A percentile compares a stretch with the other conserved stretches of the same genome.
phyloP scores from a whole-genome alignment of 2,888 invertebrate genomes.

The Cataglyphis livida region DNA sequence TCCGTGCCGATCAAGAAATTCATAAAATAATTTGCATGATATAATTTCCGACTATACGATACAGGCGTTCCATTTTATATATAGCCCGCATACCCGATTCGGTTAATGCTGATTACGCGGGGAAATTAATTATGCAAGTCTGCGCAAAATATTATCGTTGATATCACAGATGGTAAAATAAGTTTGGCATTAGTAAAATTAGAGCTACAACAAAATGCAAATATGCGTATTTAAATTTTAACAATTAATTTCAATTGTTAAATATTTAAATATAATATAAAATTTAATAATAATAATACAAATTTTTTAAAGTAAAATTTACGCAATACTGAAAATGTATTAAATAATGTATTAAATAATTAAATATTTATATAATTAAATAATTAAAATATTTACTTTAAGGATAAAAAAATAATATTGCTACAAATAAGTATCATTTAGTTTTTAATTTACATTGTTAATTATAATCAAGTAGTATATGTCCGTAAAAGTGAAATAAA shows the following conservation, averaged over 20 bases:
- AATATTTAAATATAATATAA: not conserved
- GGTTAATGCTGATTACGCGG: conserved; percentile 51
- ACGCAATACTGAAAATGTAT: not conserved
- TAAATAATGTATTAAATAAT: not conserved
- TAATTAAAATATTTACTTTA: not conserved
- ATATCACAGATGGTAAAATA: conserved; percentile 50
- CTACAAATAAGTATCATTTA: not conserved
- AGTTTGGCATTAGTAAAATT: conserved; percentile 39
- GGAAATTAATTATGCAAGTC: conserved; percentile 52
- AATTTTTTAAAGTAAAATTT: conserved; percentile 13
- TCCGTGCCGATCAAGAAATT: conserved; percentile 47
- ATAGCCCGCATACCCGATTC: conserved; percentile 28
- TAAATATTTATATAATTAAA: too few species aligned
- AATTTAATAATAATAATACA: not conserved
- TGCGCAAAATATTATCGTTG: conserved; percentile 50
- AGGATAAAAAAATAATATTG: not conserved
- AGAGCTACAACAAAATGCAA: conserved; percentile 53
- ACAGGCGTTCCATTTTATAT: conserved; percentile 32
- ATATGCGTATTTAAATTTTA: conserved; percentile 23
- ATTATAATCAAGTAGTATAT: not conserved
- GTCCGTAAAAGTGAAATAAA: not conserved
- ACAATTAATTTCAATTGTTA: conserved; percentile 30
- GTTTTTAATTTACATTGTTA: not conserved
- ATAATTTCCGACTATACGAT: conserved; percentile 44
- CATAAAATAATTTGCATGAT: conserved; percentile 61